These are phyloP conservation scores for Peromyscus californicus DNA, from an alignment of 2,113 vertebrate species.

Conservation along the genomic window DNA sequence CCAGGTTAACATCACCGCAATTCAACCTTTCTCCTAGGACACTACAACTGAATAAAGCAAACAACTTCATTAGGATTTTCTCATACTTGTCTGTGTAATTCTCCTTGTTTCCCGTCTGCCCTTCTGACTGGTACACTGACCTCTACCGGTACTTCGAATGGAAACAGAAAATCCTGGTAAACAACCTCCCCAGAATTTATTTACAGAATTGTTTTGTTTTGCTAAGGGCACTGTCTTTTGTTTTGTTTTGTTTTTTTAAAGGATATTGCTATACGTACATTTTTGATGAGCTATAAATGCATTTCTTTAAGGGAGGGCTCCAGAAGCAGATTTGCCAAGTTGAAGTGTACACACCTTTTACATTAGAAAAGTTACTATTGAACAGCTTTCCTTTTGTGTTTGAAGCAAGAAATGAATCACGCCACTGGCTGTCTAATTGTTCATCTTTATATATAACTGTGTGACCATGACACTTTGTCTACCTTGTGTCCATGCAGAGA, in stretches of 20 bases:
- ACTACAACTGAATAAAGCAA: neutral
- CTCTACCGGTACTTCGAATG: neutral
- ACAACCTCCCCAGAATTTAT: neutral
- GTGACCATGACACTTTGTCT: neutral
- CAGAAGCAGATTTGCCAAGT: constrained; percentile 8
- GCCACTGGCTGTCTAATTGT: neutral
- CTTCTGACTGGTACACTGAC: neutral
- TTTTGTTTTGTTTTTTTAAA: neutral
- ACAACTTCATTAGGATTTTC: neutral
- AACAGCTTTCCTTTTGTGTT: neutral
- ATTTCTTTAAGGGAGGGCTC: neutral
- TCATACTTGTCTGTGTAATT: neutral
- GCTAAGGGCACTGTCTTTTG: neutral
- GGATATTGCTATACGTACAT: neutral
- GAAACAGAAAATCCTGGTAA: neutral
- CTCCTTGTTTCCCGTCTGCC: neutral
- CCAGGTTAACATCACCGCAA: neutral
- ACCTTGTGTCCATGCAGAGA: neutral
- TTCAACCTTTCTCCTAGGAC: neutral
- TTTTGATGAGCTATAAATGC: neutral
- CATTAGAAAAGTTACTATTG: neutral
- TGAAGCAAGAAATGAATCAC: constrained; percentile 17
- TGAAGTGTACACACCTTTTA: neutral
- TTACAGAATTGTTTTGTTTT: constrained; percentile 45
- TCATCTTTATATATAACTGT: neutral